Base-by-base conservation (phyloP, 2,113 vertebrate genomes). In the Prunella himalayana region DNA sequence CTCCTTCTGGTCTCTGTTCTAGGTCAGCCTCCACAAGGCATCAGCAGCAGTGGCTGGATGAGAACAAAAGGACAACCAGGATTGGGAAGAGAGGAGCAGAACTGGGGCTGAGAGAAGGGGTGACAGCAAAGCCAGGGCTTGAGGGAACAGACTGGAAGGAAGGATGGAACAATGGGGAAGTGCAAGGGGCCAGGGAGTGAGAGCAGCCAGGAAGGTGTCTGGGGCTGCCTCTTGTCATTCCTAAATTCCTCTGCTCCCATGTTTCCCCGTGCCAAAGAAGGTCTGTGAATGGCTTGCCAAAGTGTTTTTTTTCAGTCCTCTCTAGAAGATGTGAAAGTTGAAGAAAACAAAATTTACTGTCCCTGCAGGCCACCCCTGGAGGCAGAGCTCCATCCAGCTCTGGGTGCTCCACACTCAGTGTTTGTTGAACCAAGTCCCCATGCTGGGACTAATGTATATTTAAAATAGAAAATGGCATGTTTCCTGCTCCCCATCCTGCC, bases 171-270 rank as follows among this genome's bases (percentile, higher is more conserved):
- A 37, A 4, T 0, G 1, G 33, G 54, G 70, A 64, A 41, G 6
- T 18, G 13, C 22, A 60, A 50, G 21, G 20, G 39, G 13, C 6
- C 0, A 3, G 11, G 37, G 59, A 27, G 33, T 1, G 3, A 22
- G 4, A 72, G 16, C 24, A 88, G 47, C 21, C 35, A 35, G 28
- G 30, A 72, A 63, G 9, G 23, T 3, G 2, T 49, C 20, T 22
- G 17, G 11, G 53, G 16, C 33, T 94, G 50, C 27, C 27, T 75
- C 30, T 63, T 65, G 31, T 57, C 1, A 1, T 54, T 60, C 35
- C 45, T 37, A 21, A 76, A 42, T 80, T 86, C 23, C 41, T 68
- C 35, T 85, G 31, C 16, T 79, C 66, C 41, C 39, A 3, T 8
- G 6, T 54, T 70, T 16, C 10, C 19, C 20, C 23, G 6, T 88